These are phyloP conservation scores for Misgurnus mizolepis DNA, from an alignment of 2,113 vertebrate genomes.

Conservation along the genomic window DNA sequence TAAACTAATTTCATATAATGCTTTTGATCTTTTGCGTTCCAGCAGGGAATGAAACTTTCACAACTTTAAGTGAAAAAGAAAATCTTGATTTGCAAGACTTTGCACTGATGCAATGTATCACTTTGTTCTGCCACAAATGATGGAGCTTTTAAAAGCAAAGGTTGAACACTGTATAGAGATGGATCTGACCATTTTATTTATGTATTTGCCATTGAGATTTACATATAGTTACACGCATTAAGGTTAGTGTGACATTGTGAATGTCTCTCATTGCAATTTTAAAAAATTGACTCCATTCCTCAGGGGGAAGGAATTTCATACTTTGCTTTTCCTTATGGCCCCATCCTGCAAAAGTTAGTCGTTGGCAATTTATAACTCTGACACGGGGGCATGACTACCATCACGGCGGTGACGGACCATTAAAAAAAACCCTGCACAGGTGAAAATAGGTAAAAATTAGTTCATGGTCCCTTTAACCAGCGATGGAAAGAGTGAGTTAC, in stretches of 20 bases:
- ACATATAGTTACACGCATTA: too few relatives aligned
- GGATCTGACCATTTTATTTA: neutral
- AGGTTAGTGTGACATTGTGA: conserved; percentile 3
- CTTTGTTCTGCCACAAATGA: neutral
- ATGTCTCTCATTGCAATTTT: conserved; percentile 1
- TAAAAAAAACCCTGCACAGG: neutral
- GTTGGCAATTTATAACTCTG: conserved; percentile 21
- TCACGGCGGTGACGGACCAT: neutral
- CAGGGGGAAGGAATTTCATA: conserved; percentile 31
- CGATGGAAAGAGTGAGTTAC: neutral
- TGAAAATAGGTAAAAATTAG: neutral
- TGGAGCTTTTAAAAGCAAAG: neutral
- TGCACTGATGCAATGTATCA: neutral
- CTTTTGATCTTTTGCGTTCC: neutral
- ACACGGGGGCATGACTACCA: conserved; percentile 13
- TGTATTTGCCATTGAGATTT: neutral
- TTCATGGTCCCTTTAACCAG: neutral
- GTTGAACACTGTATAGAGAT: neutral
- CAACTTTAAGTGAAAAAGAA: neutral
- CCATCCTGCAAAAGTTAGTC: conserved; percentile 43
- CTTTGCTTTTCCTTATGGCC: conserved; percentile 27
- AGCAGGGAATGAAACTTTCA: neutral
- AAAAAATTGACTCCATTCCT: neutral
- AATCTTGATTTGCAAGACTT: neutral
- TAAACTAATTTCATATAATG: neutral